These are phyloP conservation scores for Cremastobaeus sp. DNA, from an alignment of 2,888 invertebrate genomes.

Conservation along the genomic window DNA sequence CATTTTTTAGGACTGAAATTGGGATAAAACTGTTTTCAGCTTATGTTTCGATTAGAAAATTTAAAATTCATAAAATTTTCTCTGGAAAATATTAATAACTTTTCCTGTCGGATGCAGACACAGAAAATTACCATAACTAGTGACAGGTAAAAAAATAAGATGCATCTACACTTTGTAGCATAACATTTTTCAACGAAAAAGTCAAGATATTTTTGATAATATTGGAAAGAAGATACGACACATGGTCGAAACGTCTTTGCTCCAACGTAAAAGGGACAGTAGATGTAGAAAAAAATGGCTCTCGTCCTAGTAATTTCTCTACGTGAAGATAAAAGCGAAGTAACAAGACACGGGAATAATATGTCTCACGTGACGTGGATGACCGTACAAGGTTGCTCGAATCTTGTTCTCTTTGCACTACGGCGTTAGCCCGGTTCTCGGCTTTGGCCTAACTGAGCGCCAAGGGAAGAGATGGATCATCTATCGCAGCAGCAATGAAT, in stretches of 20 bases:
- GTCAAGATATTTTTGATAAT: background rate
- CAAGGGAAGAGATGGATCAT: slow-evolving; percentile 78
- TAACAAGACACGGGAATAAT: slow-evolving; percentile 68
- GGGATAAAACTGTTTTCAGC: too few relatives aligned
- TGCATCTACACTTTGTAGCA: too few relatives aligned
- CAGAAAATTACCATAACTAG: too few relatives aligned
- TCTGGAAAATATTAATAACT: too few relatives aligned
- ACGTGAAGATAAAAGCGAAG: slow-evolving; percentile 61
- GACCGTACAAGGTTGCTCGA: slow-evolving; percentile 61
- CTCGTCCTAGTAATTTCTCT: slow-evolving; percentile 57
- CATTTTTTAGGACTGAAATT: too few relatives aligned
- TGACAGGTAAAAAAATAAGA: too few relatives aligned
- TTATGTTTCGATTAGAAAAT: too few relatives aligned
- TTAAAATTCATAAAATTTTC: too few relatives aligned
- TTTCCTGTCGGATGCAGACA: too few relatives aligned
- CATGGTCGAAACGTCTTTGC: slow-evolving; percentile 26
- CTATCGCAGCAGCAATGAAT: slow-evolving; percentile 78
- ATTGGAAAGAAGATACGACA: background rate
- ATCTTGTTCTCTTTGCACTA: slow-evolving; percentile 60
- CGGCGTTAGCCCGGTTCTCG: slow-evolving; percentile 61
- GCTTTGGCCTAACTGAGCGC: slow-evolving; percentile 59
- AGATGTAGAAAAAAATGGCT: slow-evolving; percentile 43
- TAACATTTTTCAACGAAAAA: slow-evolving; percentile 4
- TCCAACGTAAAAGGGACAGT: slow-evolving; percentile 9
- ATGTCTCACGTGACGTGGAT: slow-evolving; percentile 63